Base-by-base conservation (phyloP, 1,140 invertebrate species). In the Centruroides sculpturatus region DNA sequence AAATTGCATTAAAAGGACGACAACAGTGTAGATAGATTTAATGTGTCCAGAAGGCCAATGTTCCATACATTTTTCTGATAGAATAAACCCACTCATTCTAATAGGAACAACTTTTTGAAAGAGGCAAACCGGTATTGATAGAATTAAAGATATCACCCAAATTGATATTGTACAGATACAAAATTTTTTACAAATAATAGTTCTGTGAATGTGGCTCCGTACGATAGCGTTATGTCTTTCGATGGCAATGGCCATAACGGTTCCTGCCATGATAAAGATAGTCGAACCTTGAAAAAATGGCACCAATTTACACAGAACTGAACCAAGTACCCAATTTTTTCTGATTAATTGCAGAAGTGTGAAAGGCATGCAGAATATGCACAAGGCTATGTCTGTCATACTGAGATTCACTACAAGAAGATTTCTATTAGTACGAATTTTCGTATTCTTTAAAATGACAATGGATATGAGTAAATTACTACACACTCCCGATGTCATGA, bases 211-310 rank as follows among this genome's bases (percentile, higher is more conserved):
- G 8, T 41, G 41, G 8, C 41, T 41, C 41, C 57, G 60, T 11
- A 64, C 47, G 10, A 64, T 61, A 4, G 57, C 58, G 4, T 60
- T 51, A 12, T 64, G 57, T 6, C 81, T 72, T 68, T 82, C 80
- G 0, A 82, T 69, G 3, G 81, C 81, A 34, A 82, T 82, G 46
- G 79, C 79, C 0, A 79, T 80, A 35, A 82, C 81, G 49, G 79
- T 81, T n/a, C 78, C 78, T 5, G 80, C 79, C 0, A 79, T 79
- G 4, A 82, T 79, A 66, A 82, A 79, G 23, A 82, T 77, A 66
- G 80, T 82, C 46, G 77, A 76, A 3, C 79, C 80, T 66, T 81
- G 78, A 9, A 80, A 69, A 66, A 77, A 75, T 0, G 79, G 78
- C 12, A 79, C 76, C 36, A 80, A 71, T 70, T 81, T 79, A 66